Conservation (phyloP, 1,140 invertebrate species). For the Leptoteleia sp. region DNA sequence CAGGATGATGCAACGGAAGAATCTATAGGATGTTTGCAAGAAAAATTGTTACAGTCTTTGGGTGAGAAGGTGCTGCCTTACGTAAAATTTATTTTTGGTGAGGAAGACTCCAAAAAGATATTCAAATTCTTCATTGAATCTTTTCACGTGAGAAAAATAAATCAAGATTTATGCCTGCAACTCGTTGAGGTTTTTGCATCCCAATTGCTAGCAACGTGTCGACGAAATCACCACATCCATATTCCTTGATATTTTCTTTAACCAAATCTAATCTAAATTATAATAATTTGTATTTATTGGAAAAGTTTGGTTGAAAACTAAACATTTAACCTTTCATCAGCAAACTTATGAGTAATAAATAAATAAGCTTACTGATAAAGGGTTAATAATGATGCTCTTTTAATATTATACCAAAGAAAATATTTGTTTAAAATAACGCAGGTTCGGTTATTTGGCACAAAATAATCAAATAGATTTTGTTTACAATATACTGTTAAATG, state of each 20-base stretch:
- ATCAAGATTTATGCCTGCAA: constrained; percentile 58
- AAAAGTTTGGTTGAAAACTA: no score
- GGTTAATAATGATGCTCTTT: no score
- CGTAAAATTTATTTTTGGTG: constrained; percentile 54
- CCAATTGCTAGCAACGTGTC: constrained; percentile 54
- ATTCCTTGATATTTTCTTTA: constrained; percentile 37
- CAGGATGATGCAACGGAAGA: constrained; percentile 33
- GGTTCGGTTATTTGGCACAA: no score
- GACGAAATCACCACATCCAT: constrained; percentile 54
- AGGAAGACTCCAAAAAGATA: constrained; percentile 53
- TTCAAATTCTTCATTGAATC: constrained; percentile 62
- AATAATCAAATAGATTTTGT: no score
- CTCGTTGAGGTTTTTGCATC: constrained; percentile 56
- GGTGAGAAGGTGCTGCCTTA: constrained; percentile 50
- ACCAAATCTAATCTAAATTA: constrained; percentile 19
- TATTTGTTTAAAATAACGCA: no score
- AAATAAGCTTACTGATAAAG: no score
- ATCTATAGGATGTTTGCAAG: constrained; percentile 44
- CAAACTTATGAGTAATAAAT: no score
- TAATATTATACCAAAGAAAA: no score
- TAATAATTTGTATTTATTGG: no score
- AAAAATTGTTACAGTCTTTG: constrained; percentile 41
- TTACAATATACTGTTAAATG: no score
- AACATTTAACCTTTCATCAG: no score
- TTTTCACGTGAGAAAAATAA: constrained; percentile 56